Base-by-base conservation (phyloP, 2,888 invertebrate species). In the Drosophila anomalata region DNA sequence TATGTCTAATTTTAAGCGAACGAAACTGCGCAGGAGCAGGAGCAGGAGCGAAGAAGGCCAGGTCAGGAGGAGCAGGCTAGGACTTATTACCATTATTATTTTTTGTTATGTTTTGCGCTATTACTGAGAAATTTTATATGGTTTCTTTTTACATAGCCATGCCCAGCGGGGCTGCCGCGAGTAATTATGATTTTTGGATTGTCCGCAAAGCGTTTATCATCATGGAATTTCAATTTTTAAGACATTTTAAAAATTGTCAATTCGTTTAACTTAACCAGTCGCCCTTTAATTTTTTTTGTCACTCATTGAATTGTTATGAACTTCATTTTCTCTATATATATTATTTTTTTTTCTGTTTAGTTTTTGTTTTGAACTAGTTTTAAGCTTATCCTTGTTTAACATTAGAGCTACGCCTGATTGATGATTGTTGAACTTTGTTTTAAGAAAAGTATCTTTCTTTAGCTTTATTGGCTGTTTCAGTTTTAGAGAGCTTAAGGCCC, bases 151-250 rank as follows among this genome's bases (percentile, higher is more conserved):
- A 84, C 79, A 81, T 78, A 83, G 84, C 87, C 62, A 78, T 76
- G 63, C 56, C 59, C 52, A 41, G 22, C 22, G 8, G 12, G 12
- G 20, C 26, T 9, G 22, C 39, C 41, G 29, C 29, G 55, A 60
- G 50, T 55, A 44, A 24, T 46, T 46, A 55, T 65, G 54, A 50
- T 26, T 53, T 61, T 60, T 70, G 78, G 78, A 63, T 62, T 74
- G 79, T 81, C 71, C 62, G 72, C 76, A 61, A 75, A 77, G 58
- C 76, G 77, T 76, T 79, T 59, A 65, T 61, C 46, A 58, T 17
- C 42, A 56, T 14, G 67, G 78, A 88, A 87, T 89, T 90, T 75
- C 88, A 88, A 85, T 83, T 85, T 86, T 87, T 89, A 89, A 65
- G 57, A 48, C 51, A 59, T 79, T 76, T 81, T 77, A 89, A 89